Base-by-base conservation (phyloP, 2,888 invertebrate species). In the Yponomeuta plumbellus region DNA sequence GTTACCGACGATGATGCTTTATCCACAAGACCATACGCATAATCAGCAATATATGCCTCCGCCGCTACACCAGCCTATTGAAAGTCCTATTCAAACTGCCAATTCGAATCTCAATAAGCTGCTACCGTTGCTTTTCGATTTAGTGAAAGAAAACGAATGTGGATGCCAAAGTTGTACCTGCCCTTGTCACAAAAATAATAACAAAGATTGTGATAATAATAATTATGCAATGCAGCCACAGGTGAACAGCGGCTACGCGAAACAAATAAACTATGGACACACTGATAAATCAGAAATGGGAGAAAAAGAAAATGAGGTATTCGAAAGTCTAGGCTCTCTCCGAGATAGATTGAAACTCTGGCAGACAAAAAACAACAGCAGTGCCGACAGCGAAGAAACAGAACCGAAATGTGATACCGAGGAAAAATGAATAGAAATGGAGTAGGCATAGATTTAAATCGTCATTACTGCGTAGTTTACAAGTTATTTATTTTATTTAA, bases 61-160 rank as follows among this genome's bases (percentile, higher is more conserved):
- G 5, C 11, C n/a, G 13, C 57, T 57, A 58, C 34, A 20, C 58
- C 20, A 26, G n/a, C 58, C 58, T 11, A 58, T 22, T 8, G 44
- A 52, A 17, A 58, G 3, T 58, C 8, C 58, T 11, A 58, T 21
- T 20, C 21, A 58, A 58, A 22, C 11, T 20, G 20, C 72, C 65
- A 76, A 70, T 1, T 78, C 80, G 1, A 81, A 70, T 70, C 75
- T 86, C 34, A 86, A 86, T 72, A 67, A 79, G 22, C 70, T 90
- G 26, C 74, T 89, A 2, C 88, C 90, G 0, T 72, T 89, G n/a
- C 76, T 90, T 70, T 71, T 88, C 13, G 81, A 83, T 69, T 71
- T 89, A 62, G 65, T 90, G 26, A 83, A 81, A 69, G 89, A 90
- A 40, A 83, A 76, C 68, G 79, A 74, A 67, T 68, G 68, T 22